phyloP scores from a whole-genome alignment of 2,888 invertebrate genomes.

The Julus scandinavius region DNA sequence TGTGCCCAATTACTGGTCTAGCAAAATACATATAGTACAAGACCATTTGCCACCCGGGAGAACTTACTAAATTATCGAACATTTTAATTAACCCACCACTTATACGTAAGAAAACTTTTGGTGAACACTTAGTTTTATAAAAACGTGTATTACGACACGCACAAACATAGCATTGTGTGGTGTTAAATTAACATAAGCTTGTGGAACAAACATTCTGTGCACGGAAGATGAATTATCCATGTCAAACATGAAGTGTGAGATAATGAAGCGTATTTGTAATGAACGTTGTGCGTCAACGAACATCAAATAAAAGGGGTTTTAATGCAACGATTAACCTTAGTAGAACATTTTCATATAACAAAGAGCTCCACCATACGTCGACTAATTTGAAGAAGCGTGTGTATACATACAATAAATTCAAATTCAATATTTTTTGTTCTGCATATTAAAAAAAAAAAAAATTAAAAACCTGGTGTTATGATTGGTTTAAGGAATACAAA shows the following conservation, averaged over 20 bases:
- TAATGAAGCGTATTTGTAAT: neutral
- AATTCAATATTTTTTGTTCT: neutral
- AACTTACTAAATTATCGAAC: too few species aligned
- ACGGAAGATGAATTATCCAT: neutral
- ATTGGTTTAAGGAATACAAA: neutral
- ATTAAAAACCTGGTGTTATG: neutral
- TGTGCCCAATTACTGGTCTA: too few species aligned
- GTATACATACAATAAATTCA: neutral
- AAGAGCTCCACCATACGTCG: neutral
- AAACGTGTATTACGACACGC: neutral
- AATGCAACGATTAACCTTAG: neutral
- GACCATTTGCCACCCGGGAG: too few species aligned
- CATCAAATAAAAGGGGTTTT: neutral
- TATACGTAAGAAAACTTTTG: neutral
- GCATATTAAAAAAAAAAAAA: neutral
- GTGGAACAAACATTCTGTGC: neutral
- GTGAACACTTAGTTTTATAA: neutral
- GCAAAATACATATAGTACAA: too few species aligned
- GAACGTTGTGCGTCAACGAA: neutral
- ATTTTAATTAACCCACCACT: neutral
- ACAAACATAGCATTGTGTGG: neutral
- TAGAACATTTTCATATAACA: neutral
- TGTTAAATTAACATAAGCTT: neutral
- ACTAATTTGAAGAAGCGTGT: neutral
- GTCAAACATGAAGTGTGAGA: neutral